Conservation (phyloP, 2,888 invertebrate species). For the Alsophila aescularia region DNA sequence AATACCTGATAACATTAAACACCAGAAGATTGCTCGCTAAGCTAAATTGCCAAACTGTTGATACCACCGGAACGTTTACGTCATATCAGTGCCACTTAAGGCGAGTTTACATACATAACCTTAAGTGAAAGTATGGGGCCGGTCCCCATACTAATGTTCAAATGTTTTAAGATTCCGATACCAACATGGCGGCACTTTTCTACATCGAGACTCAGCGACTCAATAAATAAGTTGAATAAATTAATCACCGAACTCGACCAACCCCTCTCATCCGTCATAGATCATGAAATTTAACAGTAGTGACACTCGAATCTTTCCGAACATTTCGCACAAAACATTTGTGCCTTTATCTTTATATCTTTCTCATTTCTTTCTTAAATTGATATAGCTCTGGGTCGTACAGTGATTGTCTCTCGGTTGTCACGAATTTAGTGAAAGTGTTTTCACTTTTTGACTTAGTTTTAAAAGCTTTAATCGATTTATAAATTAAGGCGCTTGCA, state of each 20-base stretch:
- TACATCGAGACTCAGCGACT: conserved; percentile 67
- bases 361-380: not conserved
- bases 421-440: conserved; percentile 23
- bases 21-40: conserved; percentile 8
- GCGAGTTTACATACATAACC: conserved; percentile 80
- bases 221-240: conserved; percentile 79
- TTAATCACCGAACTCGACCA: conserved; percentile 71
- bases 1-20: not conserved
- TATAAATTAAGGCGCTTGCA: conserved; percentile 24
- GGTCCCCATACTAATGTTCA: conserved; percentile 79
- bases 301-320: conserved; percentile 1
- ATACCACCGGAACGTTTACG: conserved; percentile 59
- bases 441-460: conserved; percentile 17
- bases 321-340: not conserved
- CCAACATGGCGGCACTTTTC: conserved; percentile 75
- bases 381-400: not conserved
- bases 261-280: conserved; percentile 67
- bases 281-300: conserved; percentile 44
- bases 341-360: not conserved
- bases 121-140: conserved; percentile 79
- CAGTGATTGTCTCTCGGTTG: conserved; percentile 13
- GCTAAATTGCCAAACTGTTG: conserved; percentile 28
- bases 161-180: conserved; percentile 79
- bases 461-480: conserved; percentile 20
- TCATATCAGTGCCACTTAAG: conserved; percentile 76